A percentile compares a stretch with the other conserved stretches of the same genome.
Evolutionary conservation across 2,888 invertebrate species (phyloP).

Genomic region (Caenorhabditis sp.): DNA sequence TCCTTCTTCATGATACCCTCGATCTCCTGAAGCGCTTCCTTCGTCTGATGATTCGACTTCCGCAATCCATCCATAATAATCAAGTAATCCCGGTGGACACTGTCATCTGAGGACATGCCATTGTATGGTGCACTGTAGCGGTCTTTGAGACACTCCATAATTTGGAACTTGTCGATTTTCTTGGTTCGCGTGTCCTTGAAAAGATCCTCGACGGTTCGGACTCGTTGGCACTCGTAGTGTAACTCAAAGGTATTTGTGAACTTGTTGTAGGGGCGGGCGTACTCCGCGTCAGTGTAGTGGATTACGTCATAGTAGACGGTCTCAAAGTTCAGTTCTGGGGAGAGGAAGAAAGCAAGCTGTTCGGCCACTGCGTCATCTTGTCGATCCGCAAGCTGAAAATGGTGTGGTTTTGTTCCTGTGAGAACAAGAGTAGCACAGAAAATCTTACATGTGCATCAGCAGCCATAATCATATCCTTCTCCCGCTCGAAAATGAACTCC

Average conservation of each 20-base stretch:
- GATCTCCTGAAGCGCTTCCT: not conserved
- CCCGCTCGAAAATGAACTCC: not conserved
- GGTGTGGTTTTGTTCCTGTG: not conserved
- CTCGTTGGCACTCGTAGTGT: not conserved
- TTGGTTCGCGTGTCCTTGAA: not conserved
- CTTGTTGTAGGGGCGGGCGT: not conserved
- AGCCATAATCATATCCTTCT: not conserved
- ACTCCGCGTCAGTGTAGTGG: not conserved
- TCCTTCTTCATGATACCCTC: not conserved
- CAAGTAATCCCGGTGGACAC: not conserved
- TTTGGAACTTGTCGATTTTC: not conserved
- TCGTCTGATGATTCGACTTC: not conserved
- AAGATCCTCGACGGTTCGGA: not conserved
- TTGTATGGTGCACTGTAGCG: not conserved
- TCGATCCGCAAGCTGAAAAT: not conserved
- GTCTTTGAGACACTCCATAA: not conserved
- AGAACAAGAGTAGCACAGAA: not conserved
- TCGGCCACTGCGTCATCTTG: not conserved
- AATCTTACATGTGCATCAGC: not conserved
- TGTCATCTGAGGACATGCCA: not conserved
- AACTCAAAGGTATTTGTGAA: not conserved
- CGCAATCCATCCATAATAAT: not conserved
- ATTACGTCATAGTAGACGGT: not conserved
- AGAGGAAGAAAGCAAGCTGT: not conserved
- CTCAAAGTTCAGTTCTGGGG: not conserved